Evolutionary conservation across 2,888 invertebrate species (phyloP).

Genomic region (Drosophila silvestris): DNA sequence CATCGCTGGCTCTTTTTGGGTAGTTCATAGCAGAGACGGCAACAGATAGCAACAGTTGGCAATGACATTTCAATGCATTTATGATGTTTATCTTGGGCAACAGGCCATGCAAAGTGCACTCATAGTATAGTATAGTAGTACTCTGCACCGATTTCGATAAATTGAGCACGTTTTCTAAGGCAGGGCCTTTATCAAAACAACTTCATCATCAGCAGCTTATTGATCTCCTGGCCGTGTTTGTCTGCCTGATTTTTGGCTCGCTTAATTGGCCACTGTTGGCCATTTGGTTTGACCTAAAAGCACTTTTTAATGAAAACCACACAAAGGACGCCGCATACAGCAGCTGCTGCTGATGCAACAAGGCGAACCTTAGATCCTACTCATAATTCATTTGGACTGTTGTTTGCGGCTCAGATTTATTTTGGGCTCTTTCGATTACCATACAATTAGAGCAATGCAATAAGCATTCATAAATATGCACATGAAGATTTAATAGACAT

Average conservation of each 20-base stretch:
- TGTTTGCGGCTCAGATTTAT: constrained; percentile 62
- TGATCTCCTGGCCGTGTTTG: constrained; percentile 37
- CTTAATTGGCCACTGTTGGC: constrained; percentile 64
- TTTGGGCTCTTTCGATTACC: constrained; percentile 66
- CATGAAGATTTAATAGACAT: constrained; percentile 16
- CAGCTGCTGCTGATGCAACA: constrained; percentile 36
- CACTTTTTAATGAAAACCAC: constrained; percentile 63
- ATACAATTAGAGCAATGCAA: constrained; percentile 74
- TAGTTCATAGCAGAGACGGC: constrained; percentile 35
- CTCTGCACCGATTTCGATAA: constrained; percentile 81
- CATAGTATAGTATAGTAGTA: constrained; percentile 17
- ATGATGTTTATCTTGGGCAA: constrained; percentile 81
- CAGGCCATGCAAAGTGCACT: constrained; percentile 70
- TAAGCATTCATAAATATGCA: constrained; percentile 29
- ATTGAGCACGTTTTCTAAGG: constrained; percentile 77
- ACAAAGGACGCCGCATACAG: constrained; percentile 64
- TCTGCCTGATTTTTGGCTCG: constrained; percentile 42
- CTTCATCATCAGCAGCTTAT: constrained; percentile 68
- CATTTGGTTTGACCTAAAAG: constrained; percentile 56
- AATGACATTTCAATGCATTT: constrained; percentile 84
- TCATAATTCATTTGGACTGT: constrained; percentile 63
- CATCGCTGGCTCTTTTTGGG: constrained; percentile 63
- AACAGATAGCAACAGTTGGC: constrained; percentile 71
- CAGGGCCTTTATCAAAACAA: constrained; percentile 79
- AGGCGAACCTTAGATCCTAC: constrained; percentile 24